A percentile compares a stretch with the other conserved stretches of the same genome.
These are phyloP conservation scores for Machaerirhynchus nigripectus DNA, from an alignment of 2,113 vertebrate genomes.

Conservation along the genomic window DNA sequence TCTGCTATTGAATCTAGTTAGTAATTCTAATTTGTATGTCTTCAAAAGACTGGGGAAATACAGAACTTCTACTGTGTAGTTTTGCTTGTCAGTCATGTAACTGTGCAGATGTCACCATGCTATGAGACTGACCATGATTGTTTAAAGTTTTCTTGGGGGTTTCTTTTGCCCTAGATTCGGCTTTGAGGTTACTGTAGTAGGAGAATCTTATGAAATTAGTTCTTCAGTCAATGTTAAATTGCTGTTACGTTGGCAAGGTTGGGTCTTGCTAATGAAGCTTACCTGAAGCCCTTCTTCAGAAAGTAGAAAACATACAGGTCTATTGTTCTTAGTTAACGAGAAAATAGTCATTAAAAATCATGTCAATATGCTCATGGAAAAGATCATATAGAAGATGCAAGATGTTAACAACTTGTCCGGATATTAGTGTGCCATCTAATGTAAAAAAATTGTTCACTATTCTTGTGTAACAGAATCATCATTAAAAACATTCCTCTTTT, in stretches of 20 bases:
- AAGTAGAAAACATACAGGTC: not conserved
- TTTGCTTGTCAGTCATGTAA: slow-evolving; percentile 15
- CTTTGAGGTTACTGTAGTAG: not conserved
- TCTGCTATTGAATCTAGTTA: slow-evolving; percentile 35
- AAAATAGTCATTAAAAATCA: not conserved
- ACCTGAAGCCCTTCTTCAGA: not conserved
- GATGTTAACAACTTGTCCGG: not conserved
- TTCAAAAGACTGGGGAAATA: slow-evolving; percentile 3
- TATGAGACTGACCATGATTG: not conserved
- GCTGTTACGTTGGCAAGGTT: not conserved
- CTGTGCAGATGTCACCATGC: slow-evolving; percentile 5
- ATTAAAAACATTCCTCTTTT: not conserved
- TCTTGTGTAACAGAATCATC: not conserved
- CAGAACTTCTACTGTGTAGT: not conserved
- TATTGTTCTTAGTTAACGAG: not conserved
- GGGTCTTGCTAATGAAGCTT: not conserved
- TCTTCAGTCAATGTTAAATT: not conserved
- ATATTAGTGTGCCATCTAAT: not conserved
- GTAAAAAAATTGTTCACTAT: not conserved
- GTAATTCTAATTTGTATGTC: slow-evolving; percentile 43
- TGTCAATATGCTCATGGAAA: not conserved
- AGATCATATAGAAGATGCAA: not conserved
- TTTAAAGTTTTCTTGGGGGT: not conserved
- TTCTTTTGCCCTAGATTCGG: not conserved
- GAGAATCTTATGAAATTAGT: not conserved